Percentiles rank a stretch among this genome's conserved stretches.
Evolutionary conservation across 37 sponge, comb jelly and placozoan genomes (phyloP).

Genomic region (Theonella swinhoei): DNA sequence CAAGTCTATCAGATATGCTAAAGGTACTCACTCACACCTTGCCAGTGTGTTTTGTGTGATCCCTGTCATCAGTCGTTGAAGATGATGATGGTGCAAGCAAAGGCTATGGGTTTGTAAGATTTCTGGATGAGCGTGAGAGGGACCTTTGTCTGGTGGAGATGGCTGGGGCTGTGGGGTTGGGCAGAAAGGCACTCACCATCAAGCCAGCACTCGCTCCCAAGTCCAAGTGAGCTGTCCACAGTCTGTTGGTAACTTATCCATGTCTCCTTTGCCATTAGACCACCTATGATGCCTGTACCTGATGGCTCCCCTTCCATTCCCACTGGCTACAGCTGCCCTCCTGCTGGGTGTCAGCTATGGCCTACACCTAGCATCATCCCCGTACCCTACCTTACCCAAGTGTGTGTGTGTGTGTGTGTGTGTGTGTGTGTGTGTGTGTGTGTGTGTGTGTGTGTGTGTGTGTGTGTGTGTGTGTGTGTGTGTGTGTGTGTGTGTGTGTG

Average conservation of each 20-base stretch:
- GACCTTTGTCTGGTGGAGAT: conserved; percentile 21
- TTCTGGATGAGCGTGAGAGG: conserved; percentile 45
- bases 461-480: too few species aligned
- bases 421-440: too few species aligned
- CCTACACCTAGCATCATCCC: not conserved
- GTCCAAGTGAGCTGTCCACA: not conserved
- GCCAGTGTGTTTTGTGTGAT: not conserved
- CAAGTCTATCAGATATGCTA: conserved; percentile 51
- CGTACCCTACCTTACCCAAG: not conserved
- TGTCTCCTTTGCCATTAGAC: too few species aligned
- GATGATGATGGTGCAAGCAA: conserved; percentile 50
- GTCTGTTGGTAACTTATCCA: too few species aligned
- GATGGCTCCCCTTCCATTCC: too few species aligned
- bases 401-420: too few species aligned
- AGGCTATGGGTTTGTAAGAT: conserved; percentile 58
- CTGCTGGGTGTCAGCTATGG: not conserved
- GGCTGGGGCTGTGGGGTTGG: conserved; percentile 30
- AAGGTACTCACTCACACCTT: conserved; percentile 8
- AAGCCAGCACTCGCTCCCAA: conserved; percentile 18
- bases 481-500: too few species aligned
- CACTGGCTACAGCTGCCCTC: too few species aligned
- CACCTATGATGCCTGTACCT: too few species aligned
- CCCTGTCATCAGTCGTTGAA: conserved; percentile 26
- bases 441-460: too few species aligned
- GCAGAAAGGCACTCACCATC: conserved; percentile 42